Evolutionary conservation across 2,888 invertebrate genomes (phyloP).

Genomic region (Cecidostiba fungosa): DNA sequence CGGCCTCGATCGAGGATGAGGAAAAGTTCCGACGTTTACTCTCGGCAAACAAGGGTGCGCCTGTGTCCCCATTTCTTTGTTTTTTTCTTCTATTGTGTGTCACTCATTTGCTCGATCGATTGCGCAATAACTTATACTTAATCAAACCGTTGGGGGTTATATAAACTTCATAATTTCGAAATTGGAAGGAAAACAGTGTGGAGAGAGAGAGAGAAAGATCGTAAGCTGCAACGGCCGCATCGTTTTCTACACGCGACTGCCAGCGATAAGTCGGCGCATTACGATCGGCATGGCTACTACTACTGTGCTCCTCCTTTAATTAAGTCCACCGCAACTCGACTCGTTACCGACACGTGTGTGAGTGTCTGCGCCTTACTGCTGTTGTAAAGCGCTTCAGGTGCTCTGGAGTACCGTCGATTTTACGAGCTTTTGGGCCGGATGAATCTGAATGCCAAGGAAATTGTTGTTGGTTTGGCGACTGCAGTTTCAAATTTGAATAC

Average conservation of each 20-base stretch:
- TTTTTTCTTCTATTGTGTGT: not conserved
- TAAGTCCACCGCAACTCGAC: constrained; percentile 51
- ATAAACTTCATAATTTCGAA: not conserved
- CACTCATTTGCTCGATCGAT: not conserved
- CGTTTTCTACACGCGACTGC: constrained; percentile 39
- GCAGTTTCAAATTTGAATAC: not conserved
- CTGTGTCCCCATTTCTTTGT: not conserved
- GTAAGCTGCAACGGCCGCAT: constrained; percentile 6
- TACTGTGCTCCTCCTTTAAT: constrained; percentile 39
- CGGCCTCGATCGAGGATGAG: not conserved
- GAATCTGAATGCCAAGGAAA: not conserved
- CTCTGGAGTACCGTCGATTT: not conserved
- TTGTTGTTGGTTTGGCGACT: not conserved
- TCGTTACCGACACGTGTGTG: constrained; percentile 54
- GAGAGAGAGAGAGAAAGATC: not conserved
- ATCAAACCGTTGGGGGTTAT: not conserved
- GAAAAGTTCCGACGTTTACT: not conserved
- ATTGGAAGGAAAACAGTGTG: not conserved
- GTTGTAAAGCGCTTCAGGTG: constrained; percentile 2
- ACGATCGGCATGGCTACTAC: constrained; percentile 41
- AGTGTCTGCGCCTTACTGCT: constrained; percentile 23
- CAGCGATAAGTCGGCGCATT: constrained; percentile 30
- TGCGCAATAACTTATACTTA: not conserved
- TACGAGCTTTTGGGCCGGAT: constrained; percentile 11
- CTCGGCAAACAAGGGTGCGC: not conserved